Evolutionary conservation across 2,797 vertebrate species (phyloP).

Genomic region (Calcarius lapponicus): DNA sequence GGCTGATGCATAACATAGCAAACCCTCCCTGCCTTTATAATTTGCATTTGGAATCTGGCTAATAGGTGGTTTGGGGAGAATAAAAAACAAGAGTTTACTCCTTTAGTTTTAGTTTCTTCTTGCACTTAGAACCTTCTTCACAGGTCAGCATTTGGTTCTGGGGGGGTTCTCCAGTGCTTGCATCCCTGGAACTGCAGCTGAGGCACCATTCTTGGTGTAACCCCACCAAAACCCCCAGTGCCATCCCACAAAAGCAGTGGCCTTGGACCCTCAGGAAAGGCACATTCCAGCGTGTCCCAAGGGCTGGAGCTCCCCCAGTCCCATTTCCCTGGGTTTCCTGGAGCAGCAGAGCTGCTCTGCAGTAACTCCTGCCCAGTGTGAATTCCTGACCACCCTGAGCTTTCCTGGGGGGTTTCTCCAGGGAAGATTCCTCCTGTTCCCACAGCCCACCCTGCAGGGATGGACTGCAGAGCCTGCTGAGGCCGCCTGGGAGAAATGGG

Average conservation of each 20-base stretch:
- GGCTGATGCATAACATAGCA: neutral
- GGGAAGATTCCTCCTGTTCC: neutral
- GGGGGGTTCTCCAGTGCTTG: neutral
- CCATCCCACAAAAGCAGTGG: neutral
- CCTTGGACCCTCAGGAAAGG: neutral
- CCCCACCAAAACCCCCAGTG: neutral
- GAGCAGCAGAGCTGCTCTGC: neutral
- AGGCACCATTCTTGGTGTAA: neutral
- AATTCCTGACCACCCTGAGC: neutral
- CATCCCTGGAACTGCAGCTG: neutral
- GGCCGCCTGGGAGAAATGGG: neutral
- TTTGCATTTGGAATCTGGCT: neutral
- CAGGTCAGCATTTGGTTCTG: neutral
- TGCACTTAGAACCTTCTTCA: neutral
- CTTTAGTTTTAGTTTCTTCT: neutral
- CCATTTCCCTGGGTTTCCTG: neutral
- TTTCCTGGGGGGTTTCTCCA: neutral
- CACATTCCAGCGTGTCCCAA: neutral
- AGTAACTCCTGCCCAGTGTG: neutral
- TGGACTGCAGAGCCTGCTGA: neutral
- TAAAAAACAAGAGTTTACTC: neutral
- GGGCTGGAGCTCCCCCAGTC: neutral
- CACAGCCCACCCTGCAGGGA: neutral
- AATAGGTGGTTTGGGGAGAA: neutral
- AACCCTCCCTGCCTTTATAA: neutral